Base-by-base conservation (phyloP, 2,888 invertebrate genomes). In the Terebella lapidaria region DNA sequence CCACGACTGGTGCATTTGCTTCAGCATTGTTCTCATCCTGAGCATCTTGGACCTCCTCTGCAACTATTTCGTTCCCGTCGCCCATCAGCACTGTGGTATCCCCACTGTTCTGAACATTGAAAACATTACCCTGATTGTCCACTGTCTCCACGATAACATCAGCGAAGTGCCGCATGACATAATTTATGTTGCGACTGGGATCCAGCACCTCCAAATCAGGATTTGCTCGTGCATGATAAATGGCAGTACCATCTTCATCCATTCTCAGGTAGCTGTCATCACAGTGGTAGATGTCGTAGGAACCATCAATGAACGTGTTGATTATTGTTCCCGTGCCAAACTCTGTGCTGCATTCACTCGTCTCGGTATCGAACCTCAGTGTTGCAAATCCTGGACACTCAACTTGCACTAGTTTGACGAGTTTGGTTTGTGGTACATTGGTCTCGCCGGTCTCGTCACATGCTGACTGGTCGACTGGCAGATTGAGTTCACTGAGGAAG, bases 381-480 rank as follows among this genome's bases (percentile, higher is more conserved):
- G 79, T 78, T 45, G 79, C 78, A 68, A 71, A 80, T 10, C 76
- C 76, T 10, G 77, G 77, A 66, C 79, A 79, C 64, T 80, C 80
- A 18, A 80, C 73, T 61, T 73, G 74, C 28, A 78, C 72, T 69
- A 75, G 75, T 67, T 75, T 73, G 24, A 74, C 65, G 3, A 70
- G 69, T 58, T 69, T 66, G 0, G 63, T 62, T 27, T 70, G n/a
- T n/a, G n/a, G n/a, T n/a, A n/a, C n/a, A n/a, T 35, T 22, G 10
- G 10, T 22, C 53, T 27, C 5, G 29, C 27, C 28, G 22, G 5
- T 10, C 42, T 35, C 35, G 59, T 45, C 60, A 4, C 22, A 24
- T 24, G 30, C 58, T 10, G 27, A 18, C 18, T 3, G 30, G 2
- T 35, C 55, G 25, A 26, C 45, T 3, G 26, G 15, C 20, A 30